Percentiles rank a stretch among this genome's conserved stretches.
Conservation (phyloP, 1,140 invertebrate species). For the Ceratoteleas bidentatus region DNA sequence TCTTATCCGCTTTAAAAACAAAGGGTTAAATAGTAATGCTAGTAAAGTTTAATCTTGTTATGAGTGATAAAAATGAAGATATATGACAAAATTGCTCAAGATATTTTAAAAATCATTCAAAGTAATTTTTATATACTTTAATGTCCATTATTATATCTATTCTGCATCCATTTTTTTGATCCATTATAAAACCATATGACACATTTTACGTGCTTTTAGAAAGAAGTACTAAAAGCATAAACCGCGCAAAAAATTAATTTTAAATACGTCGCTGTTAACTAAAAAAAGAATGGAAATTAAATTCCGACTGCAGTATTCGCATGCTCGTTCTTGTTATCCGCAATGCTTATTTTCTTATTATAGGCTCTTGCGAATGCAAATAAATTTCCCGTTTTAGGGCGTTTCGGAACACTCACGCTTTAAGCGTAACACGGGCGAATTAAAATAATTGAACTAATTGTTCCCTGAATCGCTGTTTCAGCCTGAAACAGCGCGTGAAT, state of each 20-base stretch:
- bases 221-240: not conserved
- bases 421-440: not conserved
- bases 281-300: not conserved
- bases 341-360: not conserved
- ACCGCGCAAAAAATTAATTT: not conserved
- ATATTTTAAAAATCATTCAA: no score
- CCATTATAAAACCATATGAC: no score
- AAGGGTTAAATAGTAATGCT: no score
- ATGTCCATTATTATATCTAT: no score
- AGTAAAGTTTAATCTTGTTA: no score
- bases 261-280: not conserved
- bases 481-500: not conserved
- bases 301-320: not conserved
- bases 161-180: no score
- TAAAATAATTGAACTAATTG: not conserved
- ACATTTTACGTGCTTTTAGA: not conserved
- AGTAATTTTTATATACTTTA: no score
- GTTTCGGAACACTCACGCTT: not conserved
- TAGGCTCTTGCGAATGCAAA: not conserved
- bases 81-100: no score
- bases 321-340: not conserved
- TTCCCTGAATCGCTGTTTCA: not conserved
- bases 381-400: not conserved
- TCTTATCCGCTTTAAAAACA: no score
- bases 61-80: no score